Evolutionary conservation across 2,113 vertebrate species (phyloP).

Genomic region (Tachysurus fulvidraco): DNA sequence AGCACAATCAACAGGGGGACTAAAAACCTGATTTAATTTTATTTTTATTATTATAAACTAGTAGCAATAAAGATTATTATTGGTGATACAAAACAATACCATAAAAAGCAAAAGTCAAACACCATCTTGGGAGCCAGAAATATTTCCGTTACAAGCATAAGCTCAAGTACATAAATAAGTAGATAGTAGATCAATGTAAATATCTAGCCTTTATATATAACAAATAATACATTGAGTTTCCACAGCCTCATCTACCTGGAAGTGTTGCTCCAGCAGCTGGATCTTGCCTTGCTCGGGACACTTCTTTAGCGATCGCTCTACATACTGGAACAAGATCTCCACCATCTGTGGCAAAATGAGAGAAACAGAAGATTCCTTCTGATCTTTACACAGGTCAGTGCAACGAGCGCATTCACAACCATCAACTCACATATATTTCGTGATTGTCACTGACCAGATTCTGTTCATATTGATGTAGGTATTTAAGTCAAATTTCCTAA

Average conservation of each 20-base stretch:
- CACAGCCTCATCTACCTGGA: constrained; percentile 75
- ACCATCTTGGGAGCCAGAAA: background rate
- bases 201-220: background rate
- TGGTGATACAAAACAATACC: background rate
- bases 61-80: background rate
- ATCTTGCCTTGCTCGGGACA: constrained; percentile 95
- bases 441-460: background rate
- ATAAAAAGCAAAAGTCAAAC: background rate
- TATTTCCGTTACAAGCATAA: background rate
- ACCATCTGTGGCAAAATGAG: constrained; percentile 78
- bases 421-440: background rate
- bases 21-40: background rate
- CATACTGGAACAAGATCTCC: constrained; percentile 90
- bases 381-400: too few relatives aligned
- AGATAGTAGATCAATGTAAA: background rate
- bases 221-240: background rate
- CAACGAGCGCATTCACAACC: background rate
- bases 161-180: background rate
- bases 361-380: background rate
- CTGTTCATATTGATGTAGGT: background rate
- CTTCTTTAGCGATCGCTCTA: constrained; percentile 86
- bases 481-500: background rate
- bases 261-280: constrained; percentile 95
- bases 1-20: background rate
- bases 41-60: background rate